Percentiles rank a stretch among this genome's conserved stretches.
phyloP scores from a whole-genome alignment of 2,888 invertebrate species.

The Drosophila emarginata region DNA sequence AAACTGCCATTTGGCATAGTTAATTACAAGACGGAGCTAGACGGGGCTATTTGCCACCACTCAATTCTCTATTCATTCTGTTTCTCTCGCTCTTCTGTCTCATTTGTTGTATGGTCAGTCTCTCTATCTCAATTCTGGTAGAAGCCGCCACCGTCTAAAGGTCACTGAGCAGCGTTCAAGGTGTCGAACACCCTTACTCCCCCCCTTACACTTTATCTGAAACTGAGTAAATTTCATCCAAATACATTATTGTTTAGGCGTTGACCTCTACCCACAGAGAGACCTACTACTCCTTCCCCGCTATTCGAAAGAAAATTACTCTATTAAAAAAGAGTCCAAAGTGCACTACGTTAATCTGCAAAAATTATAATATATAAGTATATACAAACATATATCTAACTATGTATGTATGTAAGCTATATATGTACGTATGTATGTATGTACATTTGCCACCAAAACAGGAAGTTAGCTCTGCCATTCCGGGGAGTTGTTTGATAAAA shows the following conservation, averaged over 20 bases:
- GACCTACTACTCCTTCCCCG: neutral
- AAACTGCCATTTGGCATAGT: constrained; percentile 36
- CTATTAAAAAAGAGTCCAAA: constrained; percentile 1
- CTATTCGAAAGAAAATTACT: neutral
- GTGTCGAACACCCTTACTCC: constrained; percentile 14
- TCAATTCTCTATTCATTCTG: constrained; percentile 7
- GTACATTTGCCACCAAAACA: constrained; percentile 46
- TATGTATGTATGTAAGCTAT: neutral
- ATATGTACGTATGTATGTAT: neutral
- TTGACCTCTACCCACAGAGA: neutral
- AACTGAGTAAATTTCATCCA: neutral
- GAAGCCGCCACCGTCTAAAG: constrained; percentile 28
- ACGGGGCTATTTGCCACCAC: neutral
- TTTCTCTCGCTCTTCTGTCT: neutral
- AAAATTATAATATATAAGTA: constrained; percentile 18
- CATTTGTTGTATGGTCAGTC: neutral
- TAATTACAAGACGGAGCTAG: constrained; percentile 18
- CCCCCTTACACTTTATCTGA: neutral
- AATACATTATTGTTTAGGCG: constrained; percentile 2
- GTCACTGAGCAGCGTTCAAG: constrained; percentile 37
- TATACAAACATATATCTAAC: neutral
- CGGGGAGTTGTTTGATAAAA: constrained; percentile 14
- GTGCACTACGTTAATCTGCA: constrained; percentile 44
- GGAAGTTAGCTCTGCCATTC: constrained; percentile 36
- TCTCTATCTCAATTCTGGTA: constrained; percentile 15